Base-by-base conservation (phyloP, 2,888 invertebrate genomes). In the Falcaria lacertinaria region DNA sequence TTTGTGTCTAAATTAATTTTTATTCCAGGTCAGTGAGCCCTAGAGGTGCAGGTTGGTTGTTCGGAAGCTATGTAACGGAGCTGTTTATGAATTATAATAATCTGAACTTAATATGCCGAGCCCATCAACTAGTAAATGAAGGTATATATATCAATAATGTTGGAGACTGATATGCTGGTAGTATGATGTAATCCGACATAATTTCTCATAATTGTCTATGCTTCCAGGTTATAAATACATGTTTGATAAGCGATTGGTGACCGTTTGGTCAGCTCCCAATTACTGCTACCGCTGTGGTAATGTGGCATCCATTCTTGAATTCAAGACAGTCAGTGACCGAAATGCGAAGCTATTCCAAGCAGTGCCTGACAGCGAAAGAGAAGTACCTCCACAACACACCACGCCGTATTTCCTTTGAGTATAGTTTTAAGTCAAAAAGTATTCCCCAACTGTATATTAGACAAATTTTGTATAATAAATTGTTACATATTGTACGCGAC, bases 221-320 rank as follows among this genome's bases (percentile, higher is more conserved):
- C 39, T 80, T 91, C 15, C 88, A 96, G 97, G 97, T 50, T 97
- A 94, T 86, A 98, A 98, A 90, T 99, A 98, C 80, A 98, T 99
- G 97, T 99, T 99, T 83, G 95, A 98, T 71, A 95, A 98, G 64
- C 95, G 96, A 77, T 89, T 99, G 62, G 98, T 99, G 28, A 99
- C 99, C 0, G 97, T 99, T 1, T 99, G 99, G 98, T 98, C 99
- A 13, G 99, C 99, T 4, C 99, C 99, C 3, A 99, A 99, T 89
- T 99, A 99, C 84, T 99, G 99, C 86, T 99, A 99, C 80, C 94
- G 99, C 17, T 99, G 99, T 77, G 99, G 99, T 37, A 99, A 99
- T 80, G 94, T 98, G 43, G 99, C 99, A 3, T 97, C 99, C 40
- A 98, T 99, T 66, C 90, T 99, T 73, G 95, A 96, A 78, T 97